phyloP scores from a whole-genome alignment of 1,140 invertebrate genomes.

The Hylaeus anthracinus region DNA sequence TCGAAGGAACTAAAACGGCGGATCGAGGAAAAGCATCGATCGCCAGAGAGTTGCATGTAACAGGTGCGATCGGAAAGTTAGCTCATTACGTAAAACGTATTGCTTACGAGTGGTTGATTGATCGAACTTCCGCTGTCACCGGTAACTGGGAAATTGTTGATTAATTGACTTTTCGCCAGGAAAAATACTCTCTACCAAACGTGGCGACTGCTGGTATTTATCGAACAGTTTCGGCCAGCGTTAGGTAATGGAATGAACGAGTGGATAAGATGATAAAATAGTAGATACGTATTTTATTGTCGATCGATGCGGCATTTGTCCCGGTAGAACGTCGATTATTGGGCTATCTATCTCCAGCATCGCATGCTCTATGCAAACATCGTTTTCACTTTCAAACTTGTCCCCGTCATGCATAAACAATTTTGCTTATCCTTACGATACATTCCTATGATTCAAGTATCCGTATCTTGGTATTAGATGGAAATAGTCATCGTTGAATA shows the following conservation, averaged over 20 bases:
- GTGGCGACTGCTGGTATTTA: background rate
- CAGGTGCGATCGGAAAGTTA: slow-evolving; percentile 2
- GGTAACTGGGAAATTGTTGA: background rate
- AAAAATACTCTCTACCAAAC: background rate
- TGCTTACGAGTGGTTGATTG: background rate
- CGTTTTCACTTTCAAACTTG: too few species aligned
- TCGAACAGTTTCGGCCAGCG: background rate
- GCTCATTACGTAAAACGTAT: slow-evolving; percentile 4
- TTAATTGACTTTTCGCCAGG: background rate
- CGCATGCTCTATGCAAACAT: too few species aligned
- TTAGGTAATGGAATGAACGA: background rate
- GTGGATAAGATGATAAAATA: too few species aligned
- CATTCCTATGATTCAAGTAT: too few species aligned
- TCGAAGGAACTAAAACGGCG: background rate
- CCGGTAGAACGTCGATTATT: too few species aligned
- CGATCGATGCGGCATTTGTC: too few species aligned
- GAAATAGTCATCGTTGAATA: too few species aligned
- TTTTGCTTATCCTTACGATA: too few species aligned
- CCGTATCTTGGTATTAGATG: too few species aligned
- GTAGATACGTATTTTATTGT: too few species aligned
- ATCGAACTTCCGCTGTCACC: background rate
- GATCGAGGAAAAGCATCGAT: background rate
- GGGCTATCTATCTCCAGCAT: too few species aligned
- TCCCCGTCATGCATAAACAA: too few species aligned
- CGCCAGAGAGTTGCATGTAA: background rate